Base-by-base conservation (phyloP, 2,113 vertebrate species). In the Rutilus rutilus region DNA sequence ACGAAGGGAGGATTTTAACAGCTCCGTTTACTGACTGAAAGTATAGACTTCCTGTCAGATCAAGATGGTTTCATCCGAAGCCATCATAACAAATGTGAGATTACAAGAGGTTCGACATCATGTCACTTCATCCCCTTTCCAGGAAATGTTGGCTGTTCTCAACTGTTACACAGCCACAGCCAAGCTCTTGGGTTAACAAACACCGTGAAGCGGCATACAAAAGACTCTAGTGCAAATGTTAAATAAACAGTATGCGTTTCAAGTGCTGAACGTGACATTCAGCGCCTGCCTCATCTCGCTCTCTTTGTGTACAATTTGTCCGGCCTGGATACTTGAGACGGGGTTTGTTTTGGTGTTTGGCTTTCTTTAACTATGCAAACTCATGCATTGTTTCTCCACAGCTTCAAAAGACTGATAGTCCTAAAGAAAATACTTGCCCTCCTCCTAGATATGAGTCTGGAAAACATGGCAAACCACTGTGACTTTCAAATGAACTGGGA, bases 291-390 rank as follows among this genome's bases (percentile, higher is more conserved):
- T 78, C 60, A 62, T 75, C 83, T 76, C n/a, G 5, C 19, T 52
- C 17, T 71, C 50, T 27, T 80, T 79, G 2, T 85, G 62, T 77
- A 54, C 57, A 76, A 75, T 75, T 73, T 25, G 25, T 39, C 30
- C 25, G 23, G 9, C 50, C 50, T 14, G 14, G 25, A 84, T 30
- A 60, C 67, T 86, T 85, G 60, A 52, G 17, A 57, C 50, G 42
- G 45, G 45, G 79, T 87, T 88, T 88, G 42, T 88, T 87, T 82
- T 85, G 42, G 78, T 59, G 74, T 86, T 47, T 79, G 69, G n/a
- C 50, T 85, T 88, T 89, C 78, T 89, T 91, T 89, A 65, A 80
- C 78, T 87, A 84, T 89, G 85, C 79, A 86, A 81, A 39, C 60
- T 89, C 87, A 54, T 59, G 65, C 82, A 6, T 45, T 52, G 45